Evolutionary conservation across 2,797 vertebrate species (phyloP).

Genomic region (Mastacembelus armatus): DNA sequence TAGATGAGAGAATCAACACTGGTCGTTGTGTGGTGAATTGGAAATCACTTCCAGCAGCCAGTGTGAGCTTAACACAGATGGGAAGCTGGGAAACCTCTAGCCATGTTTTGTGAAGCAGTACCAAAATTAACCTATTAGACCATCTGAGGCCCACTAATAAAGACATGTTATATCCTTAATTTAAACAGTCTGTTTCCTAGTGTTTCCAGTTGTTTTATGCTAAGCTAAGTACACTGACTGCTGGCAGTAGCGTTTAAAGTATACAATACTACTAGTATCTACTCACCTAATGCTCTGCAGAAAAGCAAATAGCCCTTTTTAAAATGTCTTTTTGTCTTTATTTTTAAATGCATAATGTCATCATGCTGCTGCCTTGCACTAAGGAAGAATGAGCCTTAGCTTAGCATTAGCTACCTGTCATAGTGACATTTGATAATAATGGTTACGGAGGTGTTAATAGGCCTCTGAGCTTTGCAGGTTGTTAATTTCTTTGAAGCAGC

Average conservation of each 20-base stretch:
- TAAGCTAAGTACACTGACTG: neutral
- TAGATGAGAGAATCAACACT: too few species aligned
- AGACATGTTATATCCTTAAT: neutral
- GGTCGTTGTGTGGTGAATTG: too few species aligned
- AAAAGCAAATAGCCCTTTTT: neutral
- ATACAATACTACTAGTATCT: too few species aligned
- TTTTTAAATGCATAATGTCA: neutral
- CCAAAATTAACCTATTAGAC: neutral
- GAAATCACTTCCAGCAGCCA: too few species aligned
- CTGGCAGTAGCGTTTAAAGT: neutral
- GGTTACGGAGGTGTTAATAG: too few species aligned
- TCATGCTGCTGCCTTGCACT: neutral
- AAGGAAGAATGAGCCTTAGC: neutral
- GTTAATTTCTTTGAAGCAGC: too few species aligned
- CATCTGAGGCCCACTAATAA: neutral
- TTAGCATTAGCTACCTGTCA: neutral
- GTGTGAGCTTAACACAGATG: conserved; percentile 2
- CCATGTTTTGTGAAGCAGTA: neutral
- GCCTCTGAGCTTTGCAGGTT: too few species aligned
- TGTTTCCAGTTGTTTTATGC: neutral
- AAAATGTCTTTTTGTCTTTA: neutral
- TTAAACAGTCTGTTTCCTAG: neutral
- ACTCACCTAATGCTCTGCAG: neutral
- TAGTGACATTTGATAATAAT: neutral
- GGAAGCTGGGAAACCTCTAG: neutral